Evolutionary conservation across 92 coral and sea anemone species (phyloP), one percentile per base, ranked within the genome.

Genomic region (Plumapathes pennacea): DNA sequence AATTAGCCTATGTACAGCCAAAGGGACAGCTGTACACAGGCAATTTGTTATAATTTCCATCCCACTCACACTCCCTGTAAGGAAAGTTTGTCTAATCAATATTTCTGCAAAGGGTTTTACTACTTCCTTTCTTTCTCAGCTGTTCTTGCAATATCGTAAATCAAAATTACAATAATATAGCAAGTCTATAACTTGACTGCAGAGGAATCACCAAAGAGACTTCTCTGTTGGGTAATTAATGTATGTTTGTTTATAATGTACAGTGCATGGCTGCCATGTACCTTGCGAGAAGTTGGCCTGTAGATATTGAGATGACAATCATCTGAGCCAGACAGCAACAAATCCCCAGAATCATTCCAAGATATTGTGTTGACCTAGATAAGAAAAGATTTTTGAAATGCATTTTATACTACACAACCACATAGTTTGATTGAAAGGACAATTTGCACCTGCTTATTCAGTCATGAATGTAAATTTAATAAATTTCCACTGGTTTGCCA

Each of bases 291-390:
- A 15, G 49, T 52, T 12, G 89, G 88, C 43, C 72, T 60, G 64
- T 92, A 92, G 36, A 92, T 84, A 51, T 92, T 88, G 40, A 92
- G 77, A 56, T 60, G 82, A 49, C 96, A 92, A 32, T 92, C 98
- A 77, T 92, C 98, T 9, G 98, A 90, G 6, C 98, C 98, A 34
- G 98, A 89, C 4, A 92, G 86, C 55, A 92, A 74, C 4, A 76
- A 43, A 20, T 89, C 96, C 15, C 98, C 98, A 22, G 52, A 66
- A 7, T 88, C 90, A 69, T 74, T 88, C 98, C 98, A 92, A 0
- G 81, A 81, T 25, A 94, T 90, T 17, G 87, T 80, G 64, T 94
- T 94, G 3, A 94, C 99, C 99, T 94, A 32, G 2, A 62, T 33
- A 22, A 2, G 19, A 26, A 29, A 57, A 54, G 20, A 15, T 9